Percentiles rank a stretch among this genome's conserved stretches.
phyloP scores from a whole-genome alignment of 1,140 invertebrate genomes.

The Listronotus bonariensis region DNA sequence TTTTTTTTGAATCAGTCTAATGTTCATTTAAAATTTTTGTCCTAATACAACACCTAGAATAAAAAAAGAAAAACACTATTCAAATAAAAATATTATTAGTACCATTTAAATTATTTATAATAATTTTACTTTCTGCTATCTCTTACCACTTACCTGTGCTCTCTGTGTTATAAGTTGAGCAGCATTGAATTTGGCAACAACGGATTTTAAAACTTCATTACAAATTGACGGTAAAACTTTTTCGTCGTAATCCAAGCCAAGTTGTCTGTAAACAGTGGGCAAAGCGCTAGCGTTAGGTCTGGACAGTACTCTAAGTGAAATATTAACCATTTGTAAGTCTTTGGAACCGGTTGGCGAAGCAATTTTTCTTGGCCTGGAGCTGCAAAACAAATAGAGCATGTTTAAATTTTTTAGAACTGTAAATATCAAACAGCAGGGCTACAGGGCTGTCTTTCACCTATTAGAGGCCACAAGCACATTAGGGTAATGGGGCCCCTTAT shows the following conservation, averaged over 20 bases:
- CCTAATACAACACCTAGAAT: no score
- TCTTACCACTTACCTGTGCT: slow-evolving; percentile 78
- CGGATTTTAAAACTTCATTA: slow-evolving; percentile 98
- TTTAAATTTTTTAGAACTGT: no score
- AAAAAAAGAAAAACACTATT: no score
- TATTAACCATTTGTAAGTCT: slow-evolving; percentile 99
- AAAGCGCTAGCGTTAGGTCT: slow-evolving; percentile 83
- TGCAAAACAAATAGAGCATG: slow-evolving; percentile 38
- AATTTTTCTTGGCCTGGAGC: slow-evolving; percentile 91
- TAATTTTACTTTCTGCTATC: slow-evolving; percentile 11
- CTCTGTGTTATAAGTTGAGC: slow-evolving; percentile 98
- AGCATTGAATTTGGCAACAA: slow-evolving; percentile 99
- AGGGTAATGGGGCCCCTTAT: no score
- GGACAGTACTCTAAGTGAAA: slow-evolving; percentile 93
- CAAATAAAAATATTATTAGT: no score
- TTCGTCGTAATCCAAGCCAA: slow-evolving; percentile 87
- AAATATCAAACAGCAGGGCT: no score
- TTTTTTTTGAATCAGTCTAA: no score
- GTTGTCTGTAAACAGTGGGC: slow-evolving; percentile 87
- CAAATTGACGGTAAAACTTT: slow-evolving; percentile 96
- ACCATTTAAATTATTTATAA: no score
- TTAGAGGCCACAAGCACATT: no score
- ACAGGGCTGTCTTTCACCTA: no score
- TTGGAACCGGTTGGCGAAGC: slow-evolving; percentile 98
- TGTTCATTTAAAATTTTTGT: no score